These are phyloP conservation scores for Clarias gariepinus DNA, from an alignment of 2,113 vertebrate species.

Conservation along the genomic window DNA sequence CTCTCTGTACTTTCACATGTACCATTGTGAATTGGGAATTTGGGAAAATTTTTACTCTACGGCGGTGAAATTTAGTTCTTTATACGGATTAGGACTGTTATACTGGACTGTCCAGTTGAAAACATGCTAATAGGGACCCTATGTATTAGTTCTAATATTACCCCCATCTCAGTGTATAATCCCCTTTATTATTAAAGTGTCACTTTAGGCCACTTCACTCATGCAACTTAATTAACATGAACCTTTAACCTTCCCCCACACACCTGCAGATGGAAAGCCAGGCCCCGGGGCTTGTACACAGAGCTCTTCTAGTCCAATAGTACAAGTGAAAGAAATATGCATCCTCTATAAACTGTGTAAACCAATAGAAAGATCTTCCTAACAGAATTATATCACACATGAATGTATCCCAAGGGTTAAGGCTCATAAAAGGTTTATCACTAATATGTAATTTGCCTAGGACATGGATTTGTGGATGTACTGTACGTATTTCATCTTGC, in stretches of 20 bases:
- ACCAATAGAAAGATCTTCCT: background rate
- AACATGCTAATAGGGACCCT: background rate
- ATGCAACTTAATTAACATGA: background rate
- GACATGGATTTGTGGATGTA: constrained; percentile 9
- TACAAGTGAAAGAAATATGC: background rate
- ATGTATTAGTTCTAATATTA: background rate
- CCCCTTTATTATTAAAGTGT: background rate
- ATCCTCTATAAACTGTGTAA: background rate
- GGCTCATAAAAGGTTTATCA: background rate
- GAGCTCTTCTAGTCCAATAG: background rate
- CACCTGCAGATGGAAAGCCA: background rate
- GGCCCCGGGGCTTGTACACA: background rate
- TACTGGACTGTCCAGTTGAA: background rate
- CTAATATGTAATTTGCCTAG: constrained; percentile 24
- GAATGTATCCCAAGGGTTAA: constrained; percentile 11
- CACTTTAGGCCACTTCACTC: background rate
- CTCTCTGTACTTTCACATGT: background rate
- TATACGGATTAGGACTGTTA: background rate
- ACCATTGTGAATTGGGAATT: background rate
- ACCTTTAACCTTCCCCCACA: constrained; percentile 17
- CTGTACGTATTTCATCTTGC: constrained; percentile 24
- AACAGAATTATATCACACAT: background rate
- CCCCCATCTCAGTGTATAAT: background rate
- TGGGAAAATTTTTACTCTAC: background rate
- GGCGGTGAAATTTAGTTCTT: background rate